Conservation (phyloP, 2,888 invertebrate species). For the Formica aserva region DNA sequence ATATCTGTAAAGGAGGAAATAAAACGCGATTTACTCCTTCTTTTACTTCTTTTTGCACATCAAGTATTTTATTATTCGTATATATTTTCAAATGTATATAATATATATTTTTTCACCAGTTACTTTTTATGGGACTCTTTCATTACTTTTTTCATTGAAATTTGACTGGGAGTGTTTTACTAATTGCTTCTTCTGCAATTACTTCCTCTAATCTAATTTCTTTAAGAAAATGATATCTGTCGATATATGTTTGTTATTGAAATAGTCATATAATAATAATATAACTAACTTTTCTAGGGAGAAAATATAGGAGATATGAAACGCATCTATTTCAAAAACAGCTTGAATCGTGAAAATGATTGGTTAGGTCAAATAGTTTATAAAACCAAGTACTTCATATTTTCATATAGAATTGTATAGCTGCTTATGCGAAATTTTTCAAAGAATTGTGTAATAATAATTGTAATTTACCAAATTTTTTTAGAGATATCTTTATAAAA, state of each 20-base stretch:
- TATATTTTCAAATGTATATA: constrained; percentile 13
- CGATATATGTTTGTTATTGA: background rate
- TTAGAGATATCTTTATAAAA: background rate
- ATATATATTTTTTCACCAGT: constrained; percentile 29
- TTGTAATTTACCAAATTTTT: background rate
- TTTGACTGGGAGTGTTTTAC: background rate
- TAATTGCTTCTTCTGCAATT: constrained; percentile 12
- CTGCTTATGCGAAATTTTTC: background rate
- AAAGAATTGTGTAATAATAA: background rate
- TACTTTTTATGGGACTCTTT: constrained; percentile 22
- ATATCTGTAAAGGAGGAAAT: background rate
- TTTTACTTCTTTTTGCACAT: background rate
- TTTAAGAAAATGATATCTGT: constrained; percentile 11
- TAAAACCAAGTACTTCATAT: background rate
- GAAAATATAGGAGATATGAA: background rate
- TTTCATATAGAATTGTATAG: background rate
- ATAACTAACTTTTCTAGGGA: background rate
- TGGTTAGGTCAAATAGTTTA: background rate
- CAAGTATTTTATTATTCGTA: background rate
- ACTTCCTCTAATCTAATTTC: background rate
- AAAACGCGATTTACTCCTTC: background rate
- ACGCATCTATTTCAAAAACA: background rate
- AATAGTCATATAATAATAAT: background rate
- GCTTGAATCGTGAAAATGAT: background rate
- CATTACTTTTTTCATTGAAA: constrained; percentile 12